Evolutionary conservation across 2,888 invertebrate genomes (phyloP).

Genomic region (Nowickia ferox): DNA sequence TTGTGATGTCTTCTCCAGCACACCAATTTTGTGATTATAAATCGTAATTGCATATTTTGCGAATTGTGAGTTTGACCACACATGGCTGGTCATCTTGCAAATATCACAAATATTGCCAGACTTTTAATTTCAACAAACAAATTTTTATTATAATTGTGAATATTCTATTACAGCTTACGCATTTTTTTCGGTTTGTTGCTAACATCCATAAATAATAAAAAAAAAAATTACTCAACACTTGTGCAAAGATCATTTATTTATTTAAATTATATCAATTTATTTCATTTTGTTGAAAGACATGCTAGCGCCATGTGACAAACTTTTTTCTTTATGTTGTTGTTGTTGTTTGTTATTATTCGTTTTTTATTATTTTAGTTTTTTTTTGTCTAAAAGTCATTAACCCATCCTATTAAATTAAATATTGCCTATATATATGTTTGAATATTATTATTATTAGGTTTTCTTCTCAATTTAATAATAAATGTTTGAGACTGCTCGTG

Average conservation of each 20-base stretch:
- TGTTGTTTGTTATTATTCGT: background rate
- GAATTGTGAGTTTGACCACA: no score
- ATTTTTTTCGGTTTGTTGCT: background rate
- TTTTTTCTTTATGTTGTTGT: background rate
- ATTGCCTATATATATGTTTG: background rate
- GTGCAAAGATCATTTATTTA: conserved; percentile 9
- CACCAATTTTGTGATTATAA: no score
- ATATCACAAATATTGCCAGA: no score
- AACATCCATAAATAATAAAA: background rate
- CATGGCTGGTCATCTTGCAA: no score
- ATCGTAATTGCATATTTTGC: no score
- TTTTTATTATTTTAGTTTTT: background rate
- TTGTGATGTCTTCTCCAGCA: no score
- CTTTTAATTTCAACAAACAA: no score
- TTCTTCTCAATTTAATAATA: background rate
- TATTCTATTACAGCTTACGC: background rate
- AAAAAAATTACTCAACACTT: conserved; percentile 7
- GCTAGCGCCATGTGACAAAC: conserved; percentile 45
- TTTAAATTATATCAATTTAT: conserved; percentile 13
- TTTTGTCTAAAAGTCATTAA: conserved; percentile 20
- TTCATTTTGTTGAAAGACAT: conserved; percentile 13
- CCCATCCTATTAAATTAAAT: background rate
- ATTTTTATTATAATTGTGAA: no score
- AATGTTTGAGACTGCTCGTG: background rate
- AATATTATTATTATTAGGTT: background rate